Base-by-base conservation (phyloP, 2,113 vertebrate species). In the Podocnemis expansa region DNA sequence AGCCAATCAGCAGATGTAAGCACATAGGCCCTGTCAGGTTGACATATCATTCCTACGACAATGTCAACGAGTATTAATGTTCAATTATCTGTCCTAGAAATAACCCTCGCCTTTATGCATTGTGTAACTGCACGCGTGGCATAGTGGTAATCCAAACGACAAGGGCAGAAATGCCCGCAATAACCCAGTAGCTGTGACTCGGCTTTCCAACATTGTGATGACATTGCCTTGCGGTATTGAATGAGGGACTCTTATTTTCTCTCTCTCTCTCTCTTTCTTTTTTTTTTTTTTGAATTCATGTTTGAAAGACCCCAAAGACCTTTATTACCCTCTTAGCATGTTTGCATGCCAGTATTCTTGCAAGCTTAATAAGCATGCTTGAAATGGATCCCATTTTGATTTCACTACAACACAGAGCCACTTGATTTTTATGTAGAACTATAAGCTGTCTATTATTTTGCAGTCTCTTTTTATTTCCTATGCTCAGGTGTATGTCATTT, bases 1-100 rank as follows among this genome's bases (percentile, higher is more conserved):
- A 86, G 98, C 97, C 98, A 88, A 96, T 98, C 98, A 98, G 98
- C 97, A 98, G 96, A 98, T 97, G 97, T 92, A 97, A 98, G 97
- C 97, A 97, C 98, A 98, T 8, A 97, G 96, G 96, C 97, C 97
- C 97, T 98, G 98, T 98, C 98, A 98, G 97, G 97, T 98, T 98
- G 98, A 98, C 98, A 98, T 98, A 98, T 98, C 98, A 98, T 98
- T 97, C 97, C 97, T 97, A 97, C 94, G 87, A 98, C 98, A 97
- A 97, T 96, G 98, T 98, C 98, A 98, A 97, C 41, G 96, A 98
- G 98, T 98, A 98, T 98, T 98, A 98, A 98, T 96, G 98, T 98
- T 98, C 98, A 98, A 98, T 98, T 98, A 98, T 98, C 97, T 98
- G 98, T 98, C 98, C 98, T 98, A 98, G 98, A 98, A 98, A 98